Conservation (phyloP, 2,113 vertebrate genomes). For the Hypocryptadius cinnamomeus region DNA sequence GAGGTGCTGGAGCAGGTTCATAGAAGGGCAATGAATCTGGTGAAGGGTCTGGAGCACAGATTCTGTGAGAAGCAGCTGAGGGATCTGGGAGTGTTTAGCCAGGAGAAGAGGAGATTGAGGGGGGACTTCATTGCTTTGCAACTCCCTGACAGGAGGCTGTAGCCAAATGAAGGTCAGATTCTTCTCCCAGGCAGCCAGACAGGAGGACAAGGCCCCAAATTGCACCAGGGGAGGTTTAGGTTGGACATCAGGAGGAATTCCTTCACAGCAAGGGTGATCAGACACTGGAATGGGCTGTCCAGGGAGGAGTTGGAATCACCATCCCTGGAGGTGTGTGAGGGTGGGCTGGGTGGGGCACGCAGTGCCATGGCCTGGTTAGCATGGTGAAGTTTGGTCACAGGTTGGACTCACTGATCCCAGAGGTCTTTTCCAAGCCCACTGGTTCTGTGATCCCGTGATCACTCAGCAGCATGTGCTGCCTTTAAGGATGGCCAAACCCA, state of each 20-base stretch:
- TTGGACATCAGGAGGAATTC: not conserved
- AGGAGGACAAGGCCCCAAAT: not conserved
- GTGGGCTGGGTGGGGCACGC: fast-evolving
- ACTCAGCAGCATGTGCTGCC: not conserved
- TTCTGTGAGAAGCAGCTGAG: not conserved
- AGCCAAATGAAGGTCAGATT: fast-evolving
- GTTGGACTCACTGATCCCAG: not conserved
- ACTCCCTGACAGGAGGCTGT: not conserved
- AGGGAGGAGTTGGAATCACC: not conserved
- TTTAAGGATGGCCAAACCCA: not conserved
- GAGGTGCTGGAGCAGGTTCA: not conserved
- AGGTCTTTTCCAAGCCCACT: not conserved
- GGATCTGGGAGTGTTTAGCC: not conserved
- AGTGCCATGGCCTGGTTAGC: not conserved
- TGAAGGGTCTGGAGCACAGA: not conserved
- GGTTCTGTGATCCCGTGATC: not conserved
- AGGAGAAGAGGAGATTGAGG: not conserved
- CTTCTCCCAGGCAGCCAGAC: not conserved
- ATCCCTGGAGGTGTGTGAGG: not conserved
- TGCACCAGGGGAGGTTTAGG: fast-evolving
- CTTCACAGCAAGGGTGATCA: not conserved
- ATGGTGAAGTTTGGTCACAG: fast-evolving
- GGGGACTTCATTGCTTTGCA: not conserved
- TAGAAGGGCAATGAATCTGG: not conserved
- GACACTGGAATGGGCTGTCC: not conserved